Percentiles rank a stretch among this genome's conserved stretches.
Conservation (phyloP, 1,140 invertebrate genomes). For the Solenopsis fugax region DNA sequence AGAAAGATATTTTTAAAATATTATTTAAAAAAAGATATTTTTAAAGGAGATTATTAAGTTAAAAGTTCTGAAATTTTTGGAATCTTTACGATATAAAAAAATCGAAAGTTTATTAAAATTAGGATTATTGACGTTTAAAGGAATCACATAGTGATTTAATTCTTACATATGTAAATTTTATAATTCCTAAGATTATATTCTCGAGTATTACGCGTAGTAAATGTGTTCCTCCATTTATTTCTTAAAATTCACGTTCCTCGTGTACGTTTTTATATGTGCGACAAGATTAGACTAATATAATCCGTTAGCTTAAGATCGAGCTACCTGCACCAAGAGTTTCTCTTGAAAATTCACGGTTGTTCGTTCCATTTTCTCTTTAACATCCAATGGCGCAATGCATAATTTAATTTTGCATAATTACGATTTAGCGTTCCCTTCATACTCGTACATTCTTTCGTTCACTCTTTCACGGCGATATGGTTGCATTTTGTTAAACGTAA, state of each 20-base stretch:
- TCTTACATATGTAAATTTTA: slow-evolving; percentile 15
- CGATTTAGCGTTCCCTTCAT: slow-evolving; percentile 15
- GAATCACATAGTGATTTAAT: not conserved
- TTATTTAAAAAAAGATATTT: not conserved
- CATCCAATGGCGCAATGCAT: slow-evolving; percentile 29
- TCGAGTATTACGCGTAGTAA: not conserved
- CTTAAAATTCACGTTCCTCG: not conserved
- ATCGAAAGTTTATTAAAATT: not conserved
- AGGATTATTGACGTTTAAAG: not conserved
- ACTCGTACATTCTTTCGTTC: slow-evolving; percentile 28
- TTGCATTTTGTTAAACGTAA: not conserved
- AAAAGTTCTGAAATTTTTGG: not conserved
- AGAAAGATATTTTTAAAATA: not conserved
- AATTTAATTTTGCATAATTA: slow-evolving; percentile 52
- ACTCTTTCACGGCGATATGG: not conserved
- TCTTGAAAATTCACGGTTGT: slow-evolving; percentile 34
- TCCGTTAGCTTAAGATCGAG: slow-evolving; percentile 46
- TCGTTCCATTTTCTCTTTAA: slow-evolving; percentile 43
- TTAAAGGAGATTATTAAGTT: not conserved
- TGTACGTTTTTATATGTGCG: not conserved
- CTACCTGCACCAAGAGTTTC: slow-evolving; percentile 20
- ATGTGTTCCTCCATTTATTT: not conserved
- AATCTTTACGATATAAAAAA: not conserved
- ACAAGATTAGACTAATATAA: slow-evolving; percentile 38
- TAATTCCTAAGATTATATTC: not conserved